Evolutionary conservation across 1,140 invertebrate genomes (phyloP).

Genomic region (Sitodiplosis mosellana): DNA sequence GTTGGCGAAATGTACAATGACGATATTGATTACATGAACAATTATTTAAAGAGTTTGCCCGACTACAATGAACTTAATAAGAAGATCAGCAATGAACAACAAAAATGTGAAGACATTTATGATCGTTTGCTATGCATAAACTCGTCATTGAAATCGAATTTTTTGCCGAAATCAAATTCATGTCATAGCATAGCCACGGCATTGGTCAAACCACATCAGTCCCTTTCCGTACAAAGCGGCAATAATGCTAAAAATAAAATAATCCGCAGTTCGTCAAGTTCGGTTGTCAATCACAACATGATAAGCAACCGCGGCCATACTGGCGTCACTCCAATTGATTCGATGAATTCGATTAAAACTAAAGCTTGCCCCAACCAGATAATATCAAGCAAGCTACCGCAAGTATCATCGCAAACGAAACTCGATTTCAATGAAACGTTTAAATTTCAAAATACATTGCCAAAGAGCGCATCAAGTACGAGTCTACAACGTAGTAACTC

Average conservation of each 20-base stretch:
- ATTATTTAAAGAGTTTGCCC: slow-evolving; percentile 23
- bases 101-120: slow-evolving; percentile 23
- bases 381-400: too few species aligned
- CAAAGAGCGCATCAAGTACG: slow-evolving; percentile 12
- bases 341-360: too few species aligned
- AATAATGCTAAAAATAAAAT: slow-evolving; percentile 4
- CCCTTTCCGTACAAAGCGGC: slow-evolving; percentile 1
- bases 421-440: too few species aligned
- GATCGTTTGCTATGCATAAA: slow-evolving; percentile 10
- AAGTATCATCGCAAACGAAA: too few species aligned
- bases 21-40: slow-evolving; percentile 26
- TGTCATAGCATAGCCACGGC: slow-evolving; percentile 12
- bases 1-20: slow-evolving; percentile 19
- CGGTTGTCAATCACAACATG: slow-evolving; percentile 9
- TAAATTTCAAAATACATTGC: not conserved
- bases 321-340: too few species aligned
- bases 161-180: slow-evolving; percentile 18
- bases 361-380: too few species aligned
- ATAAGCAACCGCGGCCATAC: not conserved
- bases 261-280: slow-evolving; percentile 21
- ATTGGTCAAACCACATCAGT: not conserved
- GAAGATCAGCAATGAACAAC: slow-evolving; percentile 21
- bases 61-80: slow-evolving; percentile 23
- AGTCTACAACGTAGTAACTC: slow-evolving; percentile 12
- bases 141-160: slow-evolving; percentile 5